Percentiles rank a stretch among this genome's conserved stretches.
Conservation (phyloP, 2,113 vertebrate genomes). For the Barbus barbus region DNA sequence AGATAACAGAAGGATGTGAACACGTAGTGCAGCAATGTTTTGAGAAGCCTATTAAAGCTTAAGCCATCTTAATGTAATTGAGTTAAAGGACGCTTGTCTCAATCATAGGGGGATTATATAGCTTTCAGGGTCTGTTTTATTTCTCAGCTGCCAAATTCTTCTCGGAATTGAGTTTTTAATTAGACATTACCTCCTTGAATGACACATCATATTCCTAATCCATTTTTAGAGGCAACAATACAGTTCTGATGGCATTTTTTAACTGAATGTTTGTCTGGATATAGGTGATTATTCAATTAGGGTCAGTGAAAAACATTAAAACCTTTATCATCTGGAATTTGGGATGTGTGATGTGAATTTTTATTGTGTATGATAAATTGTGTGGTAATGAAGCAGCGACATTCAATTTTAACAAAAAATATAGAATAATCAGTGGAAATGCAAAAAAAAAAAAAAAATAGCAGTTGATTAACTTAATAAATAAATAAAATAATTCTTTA, state of each 20-base stretch:
- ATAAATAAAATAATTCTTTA: background rate
- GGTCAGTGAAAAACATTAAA: background rate
- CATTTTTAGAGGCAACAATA: background rate
- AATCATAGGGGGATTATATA: constrained; percentile 30
- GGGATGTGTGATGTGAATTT: background rate
- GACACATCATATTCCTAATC: constrained; percentile 13
- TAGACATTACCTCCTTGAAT: background rate
- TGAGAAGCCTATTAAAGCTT: constrained; percentile 35
- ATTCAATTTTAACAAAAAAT: background rate
- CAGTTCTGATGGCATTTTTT: background rate
- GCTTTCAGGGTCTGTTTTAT: constrained; percentile 15
- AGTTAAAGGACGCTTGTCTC: constrained; percentile 43
- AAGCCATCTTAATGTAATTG: too few species aligned
- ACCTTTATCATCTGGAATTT: background rate
- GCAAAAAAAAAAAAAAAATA: background rate
- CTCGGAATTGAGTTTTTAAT: constrained; percentile 32
- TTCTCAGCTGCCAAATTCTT: constrained; percentile 9
- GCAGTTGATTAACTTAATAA: background rate
- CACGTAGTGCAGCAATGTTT: constrained; percentile 9
- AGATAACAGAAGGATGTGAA: background rate
- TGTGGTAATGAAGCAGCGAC: background rate
- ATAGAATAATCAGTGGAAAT: background rate
- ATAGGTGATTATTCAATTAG: background rate
- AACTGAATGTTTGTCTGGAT: background rate
- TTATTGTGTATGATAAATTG: background rate